Base-by-base conservation (phyloP, 2,113 vertebrate species). In the Balaenoptera acutorostrata region DNA sequence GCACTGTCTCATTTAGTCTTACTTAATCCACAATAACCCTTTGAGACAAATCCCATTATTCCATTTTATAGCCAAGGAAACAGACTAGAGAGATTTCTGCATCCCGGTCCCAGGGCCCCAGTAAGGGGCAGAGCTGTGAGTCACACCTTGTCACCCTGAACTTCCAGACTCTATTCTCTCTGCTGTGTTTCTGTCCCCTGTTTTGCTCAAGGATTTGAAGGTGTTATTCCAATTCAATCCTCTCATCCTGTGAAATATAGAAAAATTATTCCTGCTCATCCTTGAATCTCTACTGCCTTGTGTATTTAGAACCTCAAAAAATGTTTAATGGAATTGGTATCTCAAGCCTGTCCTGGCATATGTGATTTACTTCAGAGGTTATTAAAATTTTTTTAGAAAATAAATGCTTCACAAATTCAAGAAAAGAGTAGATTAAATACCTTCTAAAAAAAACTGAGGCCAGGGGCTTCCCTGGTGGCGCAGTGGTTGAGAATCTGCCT, bases 291-390 rank as follows among this genome's bases (percentile, higher is more conserved):
- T 41, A 23, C n/a, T 71, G 17, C 31, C 46, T 84, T 69, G 18
- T 64, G 3, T 44, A 23, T 57, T 75, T 64, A 86, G 59, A 82
- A 94, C 33, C 31, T 86, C 33, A 90, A 55, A 41, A 31, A 44
- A 25, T 52, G 11, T 39, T 46, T 57, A n/a, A 64, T 81, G 75
- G 90, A 81, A 88, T 49, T 59, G 23, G 44, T 86, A 29, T 85
- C 39, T 72, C 55, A 61, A 46, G 41, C 39, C 49, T 83, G 5
- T 46, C 17, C 3, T 41, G 21, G 72, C 49, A 55, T 33, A 44
- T 25, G 68, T 74, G 64, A 75, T 90, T 90, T 92, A 84, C 49
- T 92, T 64, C 55, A 46, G 29, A 90, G 63, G 12, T 83, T 77
- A 36, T 49, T 94, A 72, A 69, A 52, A 12, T 21, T 17, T 57